Evolutionary conservation across 2,797 vertebrate genomes (phyloP).

Genomic region (Neosalanx taihuensis): DNA sequence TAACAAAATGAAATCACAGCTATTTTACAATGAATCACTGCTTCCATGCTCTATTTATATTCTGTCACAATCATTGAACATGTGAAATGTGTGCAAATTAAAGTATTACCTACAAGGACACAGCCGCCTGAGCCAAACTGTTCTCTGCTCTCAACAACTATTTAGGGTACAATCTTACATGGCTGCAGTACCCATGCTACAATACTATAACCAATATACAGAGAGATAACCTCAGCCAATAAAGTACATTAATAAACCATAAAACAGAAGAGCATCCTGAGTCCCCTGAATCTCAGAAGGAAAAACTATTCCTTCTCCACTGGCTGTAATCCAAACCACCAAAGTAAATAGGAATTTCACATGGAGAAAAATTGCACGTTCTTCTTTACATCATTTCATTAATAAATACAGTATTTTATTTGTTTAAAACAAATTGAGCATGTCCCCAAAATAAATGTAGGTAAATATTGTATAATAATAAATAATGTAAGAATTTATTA

Average conservation of each 20-base stretch:
- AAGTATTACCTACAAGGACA: neutral
- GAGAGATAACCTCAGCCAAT: conserved; percentile 26
- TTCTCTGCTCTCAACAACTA: neutral
- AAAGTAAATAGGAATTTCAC: conserved; percentile 70
- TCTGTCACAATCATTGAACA: no score
- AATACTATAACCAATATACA: neutral
- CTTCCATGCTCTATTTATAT: no score
- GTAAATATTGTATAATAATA: conserved; percentile 51
- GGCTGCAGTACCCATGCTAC: neutral
- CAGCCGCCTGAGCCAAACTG: neutral
- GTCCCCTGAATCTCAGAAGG: conserved; percentile 73
- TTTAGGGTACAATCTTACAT: neutral
- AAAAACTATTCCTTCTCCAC: conserved; percentile 69
- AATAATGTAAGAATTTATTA: no score
- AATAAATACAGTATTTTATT: conserved; percentile 73
- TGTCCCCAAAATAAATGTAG: conserved; percentile 66
- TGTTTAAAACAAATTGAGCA: conserved; percentile 60
- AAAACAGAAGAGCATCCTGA: conserved; percentile 63
- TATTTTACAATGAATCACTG: no score
- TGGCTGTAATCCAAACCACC: conserved; percentile 72
- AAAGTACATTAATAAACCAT: conserved; percentile 51
- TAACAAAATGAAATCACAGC: no score
- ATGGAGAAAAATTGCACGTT: conserved; percentile 69
- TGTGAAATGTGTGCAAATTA: neutral
- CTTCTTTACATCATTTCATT: conserved; percentile 73